Evolutionary conservation across 2,888 invertebrate genomes (phyloP).

Genomic region (Polymixis flavicincta): DNA sequence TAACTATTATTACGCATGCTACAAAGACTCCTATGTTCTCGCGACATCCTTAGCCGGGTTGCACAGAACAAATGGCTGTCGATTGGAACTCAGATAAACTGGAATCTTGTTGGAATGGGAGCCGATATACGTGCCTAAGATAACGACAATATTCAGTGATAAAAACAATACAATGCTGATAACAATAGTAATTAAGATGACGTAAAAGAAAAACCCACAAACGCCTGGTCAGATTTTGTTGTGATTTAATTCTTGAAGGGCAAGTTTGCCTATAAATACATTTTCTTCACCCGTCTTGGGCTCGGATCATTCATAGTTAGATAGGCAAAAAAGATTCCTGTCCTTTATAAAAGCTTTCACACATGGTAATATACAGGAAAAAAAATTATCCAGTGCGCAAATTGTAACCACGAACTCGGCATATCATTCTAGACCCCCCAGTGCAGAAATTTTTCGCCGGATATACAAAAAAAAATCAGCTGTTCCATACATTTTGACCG

Average conservation of each 20-base stretch:
- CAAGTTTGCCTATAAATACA: not conserved
- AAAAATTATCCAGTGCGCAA: too few species aligned
- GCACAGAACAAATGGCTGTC: slow-evolving; percentile 8
- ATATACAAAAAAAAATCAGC: too few species aligned
- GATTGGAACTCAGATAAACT: slow-evolving; percentile 24
- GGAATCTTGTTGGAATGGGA: slow-evolving; percentile 45
- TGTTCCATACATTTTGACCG: too few species aligned
- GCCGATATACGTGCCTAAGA: slow-evolving; percentile 12
- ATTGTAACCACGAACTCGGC: too few species aligned
- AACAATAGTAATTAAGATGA: slow-evolving; percentile 29
- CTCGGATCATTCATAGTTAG: not conserved
- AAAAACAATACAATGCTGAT: slow-evolving; percentile 35
- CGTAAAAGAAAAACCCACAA: slow-evolving; percentile 7
- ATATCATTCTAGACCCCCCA: too few species aligned
- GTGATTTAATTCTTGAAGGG: slow-evolving; percentile 14
- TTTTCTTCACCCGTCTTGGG: not conserved
- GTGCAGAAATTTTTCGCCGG: too few species aligned
- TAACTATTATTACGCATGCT: slow-evolving; percentile 43
- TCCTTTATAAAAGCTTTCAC: not conserved
- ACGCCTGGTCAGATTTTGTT: not conserved
- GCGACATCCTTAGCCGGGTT: slow-evolving; percentile 25
- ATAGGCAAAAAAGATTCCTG: not conserved
- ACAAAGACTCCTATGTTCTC: slow-evolving; percentile 11
- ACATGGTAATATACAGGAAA: too few species aligned
- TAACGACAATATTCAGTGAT: slow-evolving; percentile 28